Evolutionary conservation across 1,140 invertebrate genomes (phyloP), one percentile per base, ranked within the genome.

Genomic region (Euura lappo): DNA sequence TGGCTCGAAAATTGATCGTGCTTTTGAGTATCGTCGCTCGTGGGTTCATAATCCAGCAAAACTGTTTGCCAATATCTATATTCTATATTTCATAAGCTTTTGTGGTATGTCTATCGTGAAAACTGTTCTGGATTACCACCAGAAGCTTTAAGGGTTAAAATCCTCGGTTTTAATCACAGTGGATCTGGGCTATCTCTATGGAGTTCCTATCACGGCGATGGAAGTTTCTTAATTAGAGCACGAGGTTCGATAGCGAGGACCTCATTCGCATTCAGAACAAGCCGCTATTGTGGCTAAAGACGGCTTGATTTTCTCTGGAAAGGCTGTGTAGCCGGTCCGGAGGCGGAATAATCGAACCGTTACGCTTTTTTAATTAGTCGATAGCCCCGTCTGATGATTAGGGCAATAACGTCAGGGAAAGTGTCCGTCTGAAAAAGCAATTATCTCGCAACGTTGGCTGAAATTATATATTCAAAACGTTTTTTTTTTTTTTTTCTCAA

Each of bases 231-330:
- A 60, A 60, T 60, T 60, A 60, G 51, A 60, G 51, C 51, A 4
- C 8, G 13, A 28, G 28, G 51, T 60, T 60, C 51, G 51, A 60
- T 60, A 8, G 51, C 51, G 51, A 60, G 51, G 51, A 60, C 51
- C 51, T 60, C 51, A 60, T 60, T 60, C 51, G 51, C 51, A 60
- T 60, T 60, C 51, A 60, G 13, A 60, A 8, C 51, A 60, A 60
- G 51, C 13, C 13, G 51, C 51, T 60, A 60, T 60, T 60, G 51
- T 60, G 51, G 51, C 51, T 8, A 60, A 60, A n/a, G 51, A 11
- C 13, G 8, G 51, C 51, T 60, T 60, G 51, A 60, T 60, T 60
- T 60, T 60, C 51, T n/a, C 51, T 5, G 8, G 3, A 60, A 60
- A n/a, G 51, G 8, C 6, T 60, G 51, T n/a, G 8, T 11, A 3